Evolutionary conservation across 2,888 invertebrate genomes (phyloP).

Genomic region (Tetranychus piercei): DNA sequence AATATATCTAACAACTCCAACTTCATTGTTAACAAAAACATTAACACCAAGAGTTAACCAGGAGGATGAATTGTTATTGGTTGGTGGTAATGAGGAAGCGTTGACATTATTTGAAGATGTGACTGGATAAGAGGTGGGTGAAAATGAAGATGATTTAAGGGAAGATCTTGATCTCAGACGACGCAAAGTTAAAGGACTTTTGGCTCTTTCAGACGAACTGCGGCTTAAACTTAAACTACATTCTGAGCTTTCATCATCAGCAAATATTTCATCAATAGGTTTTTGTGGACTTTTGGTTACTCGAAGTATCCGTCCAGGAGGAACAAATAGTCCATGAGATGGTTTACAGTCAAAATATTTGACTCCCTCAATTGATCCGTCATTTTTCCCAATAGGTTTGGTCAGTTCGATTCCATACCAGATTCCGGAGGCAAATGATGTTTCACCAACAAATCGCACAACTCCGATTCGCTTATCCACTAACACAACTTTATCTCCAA

Average conservation of each 20-base stretch:
- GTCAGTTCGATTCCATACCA: conserved; percentile 39
- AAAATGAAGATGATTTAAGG: conserved; percentile 7
- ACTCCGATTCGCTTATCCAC: conserved; percentile 35
- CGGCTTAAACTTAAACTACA: conserved; percentile 24
- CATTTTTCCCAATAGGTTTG: conserved; percentile 36
- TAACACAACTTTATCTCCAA: conserved; percentile 35
- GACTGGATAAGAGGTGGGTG: conserved; percentile 8
- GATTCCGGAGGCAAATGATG: conserved; percentile 35
- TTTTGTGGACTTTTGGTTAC: conserved; percentile 40
- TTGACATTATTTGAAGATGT: background rate
- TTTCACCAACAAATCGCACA: conserved; percentile 34
- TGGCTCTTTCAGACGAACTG: conserved; percentile 24
- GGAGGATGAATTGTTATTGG: conserved; percentile 21
- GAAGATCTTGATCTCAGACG: background rate
- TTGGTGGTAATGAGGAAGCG: conserved; percentile 11
- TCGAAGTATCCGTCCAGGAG: conserved; percentile 31
- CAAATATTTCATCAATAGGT: conserved; percentile 38
- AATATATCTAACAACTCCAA: conserved; percentile 29
- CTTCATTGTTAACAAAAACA: conserved; percentile 36
- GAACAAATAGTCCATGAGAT: conserved; percentile 37
- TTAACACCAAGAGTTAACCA: conserved; percentile 34
- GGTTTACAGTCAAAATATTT: conserved; percentile 36
- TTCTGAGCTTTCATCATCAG: conserved; percentile 26
- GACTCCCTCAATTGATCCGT: conserved; percentile 36
- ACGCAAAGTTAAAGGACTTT: background rate